Base-by-base conservation (phyloP, 2,113 vertebrate species). In the Cyprinodon tularosa region DNA sequence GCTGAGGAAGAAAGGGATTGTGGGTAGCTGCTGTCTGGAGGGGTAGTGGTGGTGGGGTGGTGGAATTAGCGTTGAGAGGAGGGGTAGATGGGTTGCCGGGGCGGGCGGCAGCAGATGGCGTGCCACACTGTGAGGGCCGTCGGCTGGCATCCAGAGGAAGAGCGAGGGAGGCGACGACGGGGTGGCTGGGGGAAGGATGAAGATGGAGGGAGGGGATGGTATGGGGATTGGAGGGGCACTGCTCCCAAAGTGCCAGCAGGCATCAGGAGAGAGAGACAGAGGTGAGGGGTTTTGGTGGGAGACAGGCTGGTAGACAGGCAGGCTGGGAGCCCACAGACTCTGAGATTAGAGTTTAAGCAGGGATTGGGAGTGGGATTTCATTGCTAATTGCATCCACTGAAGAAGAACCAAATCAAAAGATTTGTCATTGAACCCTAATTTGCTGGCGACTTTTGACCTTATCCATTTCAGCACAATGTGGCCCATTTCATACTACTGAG, bases 81-180 rank as follows among this genome's bases (percentile, higher is more conserved):
- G 78, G 84, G 87, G 72, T 66, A 83, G 87, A 84, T 88, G 83
- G 86, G 89, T 81, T 84, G 88, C 73, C 63, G 89, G 89, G 89
- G 88, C 77, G 86, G 92, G 86, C 78, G 84, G 92, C 90, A 91
- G 91, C 92, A 94, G 93, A 93, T 94, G 93, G 93, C 88, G 85
- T 90, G 90, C 91, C 92, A 93, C 92, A 91, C 91, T 93, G 92
- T 88, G 90, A 93, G 91, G 92, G 90, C 92, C 87, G 89, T 91
- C 92, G 92, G 91, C 93, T 91, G 94, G 95, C 95, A 95, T 95
- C 93, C 93, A 95, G 94, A 94, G 94, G 88, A 85, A 90, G 87
- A 80, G 84, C 83, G 81, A 57, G 63, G 67, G 45, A 68, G 39
- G 81, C 22, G 69, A 40, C 17, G 68, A 38, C 3, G 64, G 22